phyloP scores from a whole-genome alignment of 2,113 vertebrate species.

The Psittacula cyanocephala region DNA sequence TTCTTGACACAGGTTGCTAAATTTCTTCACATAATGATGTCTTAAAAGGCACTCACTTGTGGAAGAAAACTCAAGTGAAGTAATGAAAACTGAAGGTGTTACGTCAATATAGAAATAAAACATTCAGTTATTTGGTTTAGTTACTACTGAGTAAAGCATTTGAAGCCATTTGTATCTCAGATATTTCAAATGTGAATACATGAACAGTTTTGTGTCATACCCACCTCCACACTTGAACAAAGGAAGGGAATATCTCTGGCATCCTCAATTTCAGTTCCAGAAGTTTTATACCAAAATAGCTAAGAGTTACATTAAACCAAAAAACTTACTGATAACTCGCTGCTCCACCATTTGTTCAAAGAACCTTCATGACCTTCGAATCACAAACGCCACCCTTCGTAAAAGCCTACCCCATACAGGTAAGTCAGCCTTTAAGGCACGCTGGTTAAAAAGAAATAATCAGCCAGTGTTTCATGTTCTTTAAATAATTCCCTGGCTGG shows the following conservation, averaged over 20 bases:
- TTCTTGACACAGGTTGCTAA: background rate
- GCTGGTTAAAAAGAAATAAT: background rate
- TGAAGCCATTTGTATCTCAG: background rate
- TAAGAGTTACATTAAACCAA: background rate
- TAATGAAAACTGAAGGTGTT: background rate
- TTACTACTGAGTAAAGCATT: background rate
- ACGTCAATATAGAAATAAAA: background rate
- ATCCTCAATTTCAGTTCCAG: constrained; percentile 11
- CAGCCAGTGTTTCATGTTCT: background rate
- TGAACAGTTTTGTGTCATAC: background rate
- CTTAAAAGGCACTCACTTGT: background rate
- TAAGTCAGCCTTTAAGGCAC: background rate
- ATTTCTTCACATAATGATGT: background rate
- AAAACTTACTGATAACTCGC: background rate
- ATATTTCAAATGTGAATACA: background rate
- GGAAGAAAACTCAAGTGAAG: background rate
- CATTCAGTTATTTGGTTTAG: background rate
- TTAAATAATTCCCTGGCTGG: constrained; percentile 34
- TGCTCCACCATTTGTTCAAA: background rate
- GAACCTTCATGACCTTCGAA: background rate
- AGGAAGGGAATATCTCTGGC: background rate
- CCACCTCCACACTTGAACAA: background rate
- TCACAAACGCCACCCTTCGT: background rate
- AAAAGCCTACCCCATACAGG: background rate
- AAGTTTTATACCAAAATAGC: background rate